phyloP scores from a whole-genome alignment of 2,113 vertebrate genomes.

The Eudyptes chrysolophus region DNA sequence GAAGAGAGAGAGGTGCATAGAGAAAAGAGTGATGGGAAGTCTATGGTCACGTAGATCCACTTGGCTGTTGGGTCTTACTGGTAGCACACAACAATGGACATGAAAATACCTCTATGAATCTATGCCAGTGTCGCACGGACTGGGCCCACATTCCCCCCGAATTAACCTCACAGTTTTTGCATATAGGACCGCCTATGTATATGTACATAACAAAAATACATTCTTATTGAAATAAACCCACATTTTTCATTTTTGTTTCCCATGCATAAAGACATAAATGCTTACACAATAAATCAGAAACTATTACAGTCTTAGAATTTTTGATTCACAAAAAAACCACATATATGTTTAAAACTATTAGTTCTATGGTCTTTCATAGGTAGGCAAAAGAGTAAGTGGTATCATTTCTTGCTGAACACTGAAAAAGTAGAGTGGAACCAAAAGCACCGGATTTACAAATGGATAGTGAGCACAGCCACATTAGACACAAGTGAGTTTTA shows the following conservation, averaged over 20 bases:
- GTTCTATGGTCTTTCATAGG: background rate
- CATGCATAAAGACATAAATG: background rate
- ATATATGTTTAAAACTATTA: background rate
- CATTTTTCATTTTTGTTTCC: background rate
- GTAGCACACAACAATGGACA: background rate
- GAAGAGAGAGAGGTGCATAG: background rate
- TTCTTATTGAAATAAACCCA: background rate
- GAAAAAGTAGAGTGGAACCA: background rate
- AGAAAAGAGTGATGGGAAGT: background rate
- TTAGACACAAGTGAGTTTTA: background rate
- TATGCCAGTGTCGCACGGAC: rapidly evolving
- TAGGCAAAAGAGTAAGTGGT: background rate
- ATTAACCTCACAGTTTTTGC: background rate
- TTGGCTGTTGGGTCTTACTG: background rate
- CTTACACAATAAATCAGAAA: background rate
- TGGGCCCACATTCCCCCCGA: background rate
- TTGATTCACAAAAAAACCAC: background rate
- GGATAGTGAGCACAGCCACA: background rate
- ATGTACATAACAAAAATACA: background rate
- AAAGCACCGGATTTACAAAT: background rate
- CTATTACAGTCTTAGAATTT: background rate
- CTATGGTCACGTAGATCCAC: background rate
- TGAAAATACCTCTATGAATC: background rate
- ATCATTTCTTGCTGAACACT: background rate
- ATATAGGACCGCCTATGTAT: background rate